These are phyloP conservation scores for Spondyliosoma cantharus DNA, from an alignment of 2,797 vertebrate species.

Conservation along the genomic window DNA sequence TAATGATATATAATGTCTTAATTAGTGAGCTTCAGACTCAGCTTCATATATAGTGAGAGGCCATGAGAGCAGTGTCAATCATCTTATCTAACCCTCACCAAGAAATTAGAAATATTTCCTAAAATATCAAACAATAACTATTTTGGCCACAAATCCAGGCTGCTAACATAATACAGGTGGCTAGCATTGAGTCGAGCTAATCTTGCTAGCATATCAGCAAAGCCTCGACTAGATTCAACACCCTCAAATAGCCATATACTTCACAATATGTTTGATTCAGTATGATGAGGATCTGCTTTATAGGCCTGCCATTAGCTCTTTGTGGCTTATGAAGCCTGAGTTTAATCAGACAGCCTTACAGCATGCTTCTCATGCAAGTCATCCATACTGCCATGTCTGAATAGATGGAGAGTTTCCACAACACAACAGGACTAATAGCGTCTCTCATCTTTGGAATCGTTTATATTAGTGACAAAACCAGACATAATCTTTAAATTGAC, in stretches of 20 bases:
- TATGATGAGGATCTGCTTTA: slow-evolving; percentile 1
- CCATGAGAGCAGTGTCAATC: background rate
- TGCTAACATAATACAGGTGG: background rate
- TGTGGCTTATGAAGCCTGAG: slow-evolving; percentile 1
- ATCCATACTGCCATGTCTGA: slow-evolving; percentile 38
- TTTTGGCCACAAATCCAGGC: background rate
- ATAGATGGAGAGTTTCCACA: slow-evolving; percentile 71
- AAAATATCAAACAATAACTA: background rate
- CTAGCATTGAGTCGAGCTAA: background rate
- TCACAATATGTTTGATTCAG: background rate
- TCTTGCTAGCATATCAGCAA: background rate
- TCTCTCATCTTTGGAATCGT: slow-evolving; percentile 13
- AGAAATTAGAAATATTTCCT: background rate
- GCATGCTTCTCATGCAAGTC: slow-evolving; percentile 72
- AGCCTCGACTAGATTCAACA: background rate
- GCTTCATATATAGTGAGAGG: too few species aligned
- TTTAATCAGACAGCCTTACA: slow-evolving; percentile 39
- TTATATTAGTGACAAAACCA: background rate
- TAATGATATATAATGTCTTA: too few species aligned
- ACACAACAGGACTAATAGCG: slow-evolving; percentile 22
- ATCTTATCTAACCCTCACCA: background rate
- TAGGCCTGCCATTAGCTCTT: background rate
- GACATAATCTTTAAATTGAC: slow-evolving; percentile 8
- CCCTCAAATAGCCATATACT: background rate
- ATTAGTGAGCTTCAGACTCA: too few species aligned